These are phyloP conservation scores for Sciurus vulgaris DNA, from an alignment of 2,797 vertebrate species.

Conservation along the genomic window DNA sequence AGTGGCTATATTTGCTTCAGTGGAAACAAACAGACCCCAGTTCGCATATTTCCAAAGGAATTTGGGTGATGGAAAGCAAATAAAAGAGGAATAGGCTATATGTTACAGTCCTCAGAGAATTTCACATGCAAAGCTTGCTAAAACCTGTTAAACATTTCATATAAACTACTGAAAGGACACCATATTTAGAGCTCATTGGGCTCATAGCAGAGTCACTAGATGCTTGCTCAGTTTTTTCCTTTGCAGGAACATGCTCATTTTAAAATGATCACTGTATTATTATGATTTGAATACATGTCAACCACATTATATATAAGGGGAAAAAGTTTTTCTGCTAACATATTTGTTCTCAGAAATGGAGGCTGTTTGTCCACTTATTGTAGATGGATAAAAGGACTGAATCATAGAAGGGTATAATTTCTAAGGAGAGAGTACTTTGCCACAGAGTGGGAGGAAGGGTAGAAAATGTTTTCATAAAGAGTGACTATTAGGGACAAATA, in stretches of 20 bases:
- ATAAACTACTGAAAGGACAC: slow-evolving; percentile 13
- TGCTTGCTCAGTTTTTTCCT: neutral
- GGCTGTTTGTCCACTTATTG: slow-evolving; percentile 81
- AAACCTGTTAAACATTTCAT: slow-evolving; percentile 4
- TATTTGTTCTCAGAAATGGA: slow-evolving; percentile 81
- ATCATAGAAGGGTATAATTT: slow-evolving; percentile 80
- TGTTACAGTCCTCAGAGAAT: neutral
- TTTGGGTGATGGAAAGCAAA: neutral
- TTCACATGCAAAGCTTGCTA: neutral
- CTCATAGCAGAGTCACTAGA: slow-evolving; percentile 16
- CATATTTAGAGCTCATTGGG: neutral
- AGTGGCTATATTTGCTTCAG: slow-evolving; percentile 49
- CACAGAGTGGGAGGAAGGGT: slow-evolving; percentile 75
- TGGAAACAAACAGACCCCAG: slow-evolving; percentile 58
- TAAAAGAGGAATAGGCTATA: neutral
- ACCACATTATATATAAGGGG: slow-evolving; percentile 30
- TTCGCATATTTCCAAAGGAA: slow-evolving; percentile 61
- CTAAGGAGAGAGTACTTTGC: slow-evolving; percentile 76
- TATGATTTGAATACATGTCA: slow-evolving; percentile 53
- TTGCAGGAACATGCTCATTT: slow-evolving; percentile 66
- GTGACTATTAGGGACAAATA: slow-evolving; percentile 59
- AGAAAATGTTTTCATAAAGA: slow-evolving; percentile 85
- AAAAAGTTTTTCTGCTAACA: slow-evolving; percentile 76
- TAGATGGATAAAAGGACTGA: slow-evolving; percentile 83
- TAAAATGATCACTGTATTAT: slow-evolving; percentile 61